Conservation (phyloP, 2,113 vertebrate genomes). For the Ibidorhyncha struthersii region DNA sequence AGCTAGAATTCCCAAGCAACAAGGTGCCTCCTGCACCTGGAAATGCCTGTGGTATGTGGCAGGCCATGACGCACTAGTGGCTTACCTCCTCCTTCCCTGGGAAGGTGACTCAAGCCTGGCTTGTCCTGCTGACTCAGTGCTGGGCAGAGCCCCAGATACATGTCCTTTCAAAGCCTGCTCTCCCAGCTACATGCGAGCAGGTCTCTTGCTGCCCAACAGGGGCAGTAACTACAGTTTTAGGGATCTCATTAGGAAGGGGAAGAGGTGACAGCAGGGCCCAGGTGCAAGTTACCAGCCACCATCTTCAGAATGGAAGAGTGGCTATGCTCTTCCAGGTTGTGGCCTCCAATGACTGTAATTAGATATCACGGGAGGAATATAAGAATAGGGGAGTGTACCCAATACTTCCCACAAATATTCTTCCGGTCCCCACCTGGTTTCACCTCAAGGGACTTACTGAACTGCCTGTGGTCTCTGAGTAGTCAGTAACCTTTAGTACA, state of each 20-base stretch:
- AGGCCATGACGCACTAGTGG: neutral
- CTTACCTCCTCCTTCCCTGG: neutral
- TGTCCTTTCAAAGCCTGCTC: neutral
- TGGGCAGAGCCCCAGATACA: neutral
- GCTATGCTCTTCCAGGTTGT: neutral
- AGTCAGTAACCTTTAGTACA: neutral
- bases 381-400: neutral
- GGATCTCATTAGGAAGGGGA: neutral
- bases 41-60: neutral
- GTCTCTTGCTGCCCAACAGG: neutral
- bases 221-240: neutral
- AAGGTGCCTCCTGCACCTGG: neutral
- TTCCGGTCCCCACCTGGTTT: neutral
- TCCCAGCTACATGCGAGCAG: accelerated
- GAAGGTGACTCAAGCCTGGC: slow-evolving; percentile 19
- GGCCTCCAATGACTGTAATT: neutral
- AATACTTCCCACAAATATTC: neutral
- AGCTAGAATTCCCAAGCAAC: neutral
- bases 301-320: neutral
- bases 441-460: slow-evolving; percentile 16
- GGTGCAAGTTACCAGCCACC: neutral
- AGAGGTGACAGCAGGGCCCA: neutral
- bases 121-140: slow-evolving; percentile 13
- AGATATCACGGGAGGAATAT: neutral
- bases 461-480: neutral